Conservation (phyloP, 2,888 invertebrate species). For the Flexamia atlantica region DNA sequence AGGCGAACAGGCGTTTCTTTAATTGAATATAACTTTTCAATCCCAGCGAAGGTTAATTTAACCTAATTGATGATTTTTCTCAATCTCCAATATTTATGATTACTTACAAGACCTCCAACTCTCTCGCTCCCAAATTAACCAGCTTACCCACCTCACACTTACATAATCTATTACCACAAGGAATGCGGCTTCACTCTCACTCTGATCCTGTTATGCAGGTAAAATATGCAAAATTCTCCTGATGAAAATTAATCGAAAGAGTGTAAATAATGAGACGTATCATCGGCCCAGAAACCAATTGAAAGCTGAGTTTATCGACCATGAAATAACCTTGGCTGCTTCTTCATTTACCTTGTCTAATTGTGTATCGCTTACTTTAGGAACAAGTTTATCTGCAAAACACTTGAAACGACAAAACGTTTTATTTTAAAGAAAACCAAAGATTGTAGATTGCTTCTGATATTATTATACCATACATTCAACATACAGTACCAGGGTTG, state of each 20-base stretch:
- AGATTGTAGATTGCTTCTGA: no score
- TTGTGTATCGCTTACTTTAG: constrained; percentile 15
- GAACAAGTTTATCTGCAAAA: not conserved
- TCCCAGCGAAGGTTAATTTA: no score
- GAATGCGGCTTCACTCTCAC: not conserved
- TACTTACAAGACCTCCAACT: no score
- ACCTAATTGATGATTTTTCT: no score
- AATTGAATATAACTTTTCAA: no score
- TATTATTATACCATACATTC: no score
- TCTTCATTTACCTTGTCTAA: constrained; percentile 27
- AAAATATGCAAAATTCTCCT: not conserved
- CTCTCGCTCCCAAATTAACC: no score
- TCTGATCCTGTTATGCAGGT: not conserved
- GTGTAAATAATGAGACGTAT: not conserved
- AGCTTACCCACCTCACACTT: not conserved
- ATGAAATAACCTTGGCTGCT: not conserved
- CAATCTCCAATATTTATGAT: no score
- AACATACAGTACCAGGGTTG: no score
- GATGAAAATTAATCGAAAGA: not conserved
- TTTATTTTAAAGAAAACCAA: no score
- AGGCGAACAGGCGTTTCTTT: no score
- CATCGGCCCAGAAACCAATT: constrained; percentile 3
- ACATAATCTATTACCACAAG: not conserved
- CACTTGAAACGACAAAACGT: not conserved
- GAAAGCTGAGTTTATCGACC: constrained; percentile 21